phyloP scores from a whole-genome alignment of 2,797 vertebrate genomes.

The Sibirionetta formosa region DNA sequence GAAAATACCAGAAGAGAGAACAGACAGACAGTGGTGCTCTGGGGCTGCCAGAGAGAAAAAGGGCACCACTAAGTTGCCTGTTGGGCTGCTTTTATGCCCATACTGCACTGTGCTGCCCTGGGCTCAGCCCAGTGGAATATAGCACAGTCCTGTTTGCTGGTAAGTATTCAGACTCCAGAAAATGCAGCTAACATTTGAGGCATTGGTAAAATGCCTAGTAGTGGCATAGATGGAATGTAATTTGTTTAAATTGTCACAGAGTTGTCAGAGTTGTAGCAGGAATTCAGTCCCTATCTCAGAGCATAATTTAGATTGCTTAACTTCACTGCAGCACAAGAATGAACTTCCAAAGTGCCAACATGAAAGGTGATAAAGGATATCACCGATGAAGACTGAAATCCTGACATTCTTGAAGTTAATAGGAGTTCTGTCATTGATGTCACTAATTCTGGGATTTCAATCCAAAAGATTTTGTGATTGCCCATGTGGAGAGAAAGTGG shows the following conservation, averaged over 20 bases:
- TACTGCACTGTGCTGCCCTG: fast-evolving
- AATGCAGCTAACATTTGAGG: neutral
- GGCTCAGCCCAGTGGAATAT: too few relatives aligned
- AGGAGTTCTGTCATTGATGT: neutral
- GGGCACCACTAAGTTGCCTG: fast-evolving
- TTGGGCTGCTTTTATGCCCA: fast-evolving
- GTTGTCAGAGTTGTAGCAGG: neutral
- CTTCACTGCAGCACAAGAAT: fast-evolving
- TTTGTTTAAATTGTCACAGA: neutral
- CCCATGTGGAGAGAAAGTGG: fast-evolving
- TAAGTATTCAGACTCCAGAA: neutral
- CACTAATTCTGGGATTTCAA: neutral
- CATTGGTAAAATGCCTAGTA: neutral
- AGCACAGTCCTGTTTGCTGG: neutral
- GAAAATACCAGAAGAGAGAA: neutral
- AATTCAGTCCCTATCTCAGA: neutral
- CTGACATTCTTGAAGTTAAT: neutral
- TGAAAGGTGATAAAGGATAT: neutral
- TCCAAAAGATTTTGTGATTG: neutral
- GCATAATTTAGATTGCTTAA: neutral
- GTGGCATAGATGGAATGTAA: neutral
- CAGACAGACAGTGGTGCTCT: neutral
- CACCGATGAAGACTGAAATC: neutral
- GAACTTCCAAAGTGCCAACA: neutral
- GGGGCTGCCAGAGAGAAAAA: neutral